A percentile compares a stretch with the other conserved stretches of the same genome.
Evolutionary conservation across 2,888 invertebrate species (phyloP).

Genomic region (Augochlorella aurata): DNA sequence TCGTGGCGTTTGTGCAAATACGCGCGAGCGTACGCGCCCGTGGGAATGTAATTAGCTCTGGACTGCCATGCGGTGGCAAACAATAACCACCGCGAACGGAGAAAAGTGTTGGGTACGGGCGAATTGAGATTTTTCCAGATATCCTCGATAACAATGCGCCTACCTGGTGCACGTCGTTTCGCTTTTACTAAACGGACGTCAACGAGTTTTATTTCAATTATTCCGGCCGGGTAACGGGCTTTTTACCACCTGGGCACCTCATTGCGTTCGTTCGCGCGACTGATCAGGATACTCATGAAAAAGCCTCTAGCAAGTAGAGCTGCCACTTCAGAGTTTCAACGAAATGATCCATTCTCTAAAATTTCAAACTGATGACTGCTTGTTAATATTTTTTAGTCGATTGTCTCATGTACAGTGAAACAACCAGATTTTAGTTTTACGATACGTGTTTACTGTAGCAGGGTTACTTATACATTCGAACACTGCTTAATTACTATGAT

Average conservation of each 20-base stretch:
- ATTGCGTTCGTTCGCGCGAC: not conserved
- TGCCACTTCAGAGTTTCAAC: not conserved
- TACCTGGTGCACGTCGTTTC: not conserved
- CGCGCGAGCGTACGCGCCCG: constrained; percentile 28
- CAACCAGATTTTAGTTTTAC: too few relatives aligned
- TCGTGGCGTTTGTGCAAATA: constrained; percentile 54
- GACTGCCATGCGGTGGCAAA: constrained; percentile 17
- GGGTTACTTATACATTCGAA: too few relatives aligned
- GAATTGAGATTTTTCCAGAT: constrained; percentile 39
- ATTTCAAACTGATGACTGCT: not conserved
- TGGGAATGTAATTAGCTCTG: constrained; percentile 57
- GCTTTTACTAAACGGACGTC: constrained; percentile 1
- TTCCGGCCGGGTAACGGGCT: not conserved
- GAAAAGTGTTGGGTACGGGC: constrained; percentile 29
- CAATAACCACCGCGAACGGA: constrained; percentile 33
- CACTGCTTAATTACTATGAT: too few relatives aligned
- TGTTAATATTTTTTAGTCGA: too few relatives aligned
- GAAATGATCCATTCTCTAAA: not conserved
- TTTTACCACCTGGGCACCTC: not conserved
- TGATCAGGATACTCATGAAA: not conserved
- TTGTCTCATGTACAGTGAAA: too few relatives aligned
- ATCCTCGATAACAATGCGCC: constrained; percentile 1
- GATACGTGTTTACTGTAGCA: too few relatives aligned
- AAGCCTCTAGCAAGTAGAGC: not conserved
- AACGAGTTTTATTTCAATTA: constrained; percentile 12